A percentile compares a stretch with the other conserved stretches of the same genome.
phyloP scores from a whole-genome alignment of 2,113 vertebrate genomes.

The Pachypanchax playfairii region DNA sequence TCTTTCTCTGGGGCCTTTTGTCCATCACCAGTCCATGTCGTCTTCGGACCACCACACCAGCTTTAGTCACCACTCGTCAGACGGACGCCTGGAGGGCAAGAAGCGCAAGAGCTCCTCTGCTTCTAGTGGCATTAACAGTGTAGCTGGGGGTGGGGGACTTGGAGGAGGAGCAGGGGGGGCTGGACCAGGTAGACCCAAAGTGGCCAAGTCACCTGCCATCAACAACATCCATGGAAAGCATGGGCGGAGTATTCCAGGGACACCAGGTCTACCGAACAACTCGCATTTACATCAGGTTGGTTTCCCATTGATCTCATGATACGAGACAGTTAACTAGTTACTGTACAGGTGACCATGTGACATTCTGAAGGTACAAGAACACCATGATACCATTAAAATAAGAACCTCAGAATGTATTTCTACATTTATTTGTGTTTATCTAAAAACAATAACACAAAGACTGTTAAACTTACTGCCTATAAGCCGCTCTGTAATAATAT shows the following conservation, averaged over 20 bases:
- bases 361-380: no score
- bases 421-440: no score
- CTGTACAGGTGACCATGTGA: no score
- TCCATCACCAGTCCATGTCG: conserved; percentile 88
- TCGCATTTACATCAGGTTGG: conserved; percentile 95
- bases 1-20: conserved; percentile 94
- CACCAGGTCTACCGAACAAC: conserved; percentile 89
- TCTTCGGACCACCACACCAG: conserved; percentile 82
- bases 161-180: conserved; percentile 59
- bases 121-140: conserved; percentile 81
- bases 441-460: no score
- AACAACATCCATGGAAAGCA: conserved; percentile 96
- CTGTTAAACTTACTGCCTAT: no score
- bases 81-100: conserved; percentile 90
- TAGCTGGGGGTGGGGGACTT: conserved; percentile 62
- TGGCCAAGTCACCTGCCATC: conserved; percentile 89
- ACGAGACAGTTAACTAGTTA: no score
- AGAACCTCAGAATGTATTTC: no score
- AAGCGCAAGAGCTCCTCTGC: conserved; percentile 92
- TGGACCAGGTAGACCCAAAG: conserved; percentile 86
- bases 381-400: no score
- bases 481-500: no score
- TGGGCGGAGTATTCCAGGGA: conserved; percentile 87
- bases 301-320: neutral
- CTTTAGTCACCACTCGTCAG: conserved; percentile 86